A percentile compares a stretch with the other conserved stretches of the same genome.
Conservation (phyloP, 2,113 vertebrate species). For the Albula glossodonta region DNA sequence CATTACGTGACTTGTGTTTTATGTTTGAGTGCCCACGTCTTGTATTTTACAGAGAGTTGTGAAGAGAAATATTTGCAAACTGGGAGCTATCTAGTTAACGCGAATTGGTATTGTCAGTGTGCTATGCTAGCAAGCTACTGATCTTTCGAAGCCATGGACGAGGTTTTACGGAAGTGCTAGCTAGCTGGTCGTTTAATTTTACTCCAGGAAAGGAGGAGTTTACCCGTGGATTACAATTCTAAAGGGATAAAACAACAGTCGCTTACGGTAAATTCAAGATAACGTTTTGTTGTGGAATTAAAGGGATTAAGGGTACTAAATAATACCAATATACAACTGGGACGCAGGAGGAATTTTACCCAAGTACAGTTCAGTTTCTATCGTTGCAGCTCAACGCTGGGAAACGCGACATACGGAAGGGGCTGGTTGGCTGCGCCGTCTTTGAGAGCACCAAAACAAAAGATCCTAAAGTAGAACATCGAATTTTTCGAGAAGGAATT, state of each 20-base stretch:
- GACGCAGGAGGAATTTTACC: conserved; percentile 8
- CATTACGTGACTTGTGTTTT: background rate
- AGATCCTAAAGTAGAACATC: conserved; percentile 25
- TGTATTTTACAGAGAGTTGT: background rate
- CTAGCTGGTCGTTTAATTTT: background rate
- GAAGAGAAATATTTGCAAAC: background rate
- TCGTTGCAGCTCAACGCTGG: background rate
- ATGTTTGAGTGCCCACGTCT: background rate
- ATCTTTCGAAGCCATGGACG: conserved; percentile 7
- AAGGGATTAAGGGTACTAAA: background rate
- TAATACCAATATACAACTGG: background rate
- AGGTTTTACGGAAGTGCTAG: conserved; percentile 10
- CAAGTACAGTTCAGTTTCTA: background rate
- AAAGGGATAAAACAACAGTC: background rate
- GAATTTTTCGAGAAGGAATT: background rate
- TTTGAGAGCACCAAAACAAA: conserved; percentile 36
- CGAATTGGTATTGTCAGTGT: background rate
- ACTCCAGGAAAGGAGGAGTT: background rate
- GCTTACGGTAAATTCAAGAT: conserved; percentile 9
- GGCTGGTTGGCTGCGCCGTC: conserved; percentile 7
- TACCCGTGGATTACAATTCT: conserved; percentile 5
- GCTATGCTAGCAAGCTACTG: background rate
- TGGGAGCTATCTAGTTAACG: background rate
- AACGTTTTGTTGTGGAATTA: background rate
- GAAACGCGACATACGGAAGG: background rate